Base-by-base conservation (phyloP, 2,888 invertebrate species). In the Empis livida region DNA sequence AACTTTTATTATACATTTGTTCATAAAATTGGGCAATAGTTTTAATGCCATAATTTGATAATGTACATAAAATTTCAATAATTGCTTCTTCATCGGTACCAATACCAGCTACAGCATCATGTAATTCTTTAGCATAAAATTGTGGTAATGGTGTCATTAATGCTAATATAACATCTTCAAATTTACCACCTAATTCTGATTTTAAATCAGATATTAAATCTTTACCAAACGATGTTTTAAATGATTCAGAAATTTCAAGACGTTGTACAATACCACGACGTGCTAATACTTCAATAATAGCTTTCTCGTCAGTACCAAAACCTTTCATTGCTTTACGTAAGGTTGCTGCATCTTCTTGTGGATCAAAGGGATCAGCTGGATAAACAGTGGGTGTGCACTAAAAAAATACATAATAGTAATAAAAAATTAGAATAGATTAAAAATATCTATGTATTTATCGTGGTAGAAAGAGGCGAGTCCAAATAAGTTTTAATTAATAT, bases 321-420 rank as follows among this genome's bases (percentile, higher is more conserved):
- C 91, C 92, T 67, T 92, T 92, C 91, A 93, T 91, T 16, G 92
- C 91, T 67, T 88, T 89, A 56, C 87, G 80, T 45, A 92, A 75
- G 50, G 82, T 79, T 55, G 83, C 83, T 4, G 91, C 90, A 73
- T 92, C 91, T 44, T 82, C 81, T 50, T 81, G 80, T 13, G 90
- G 82, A 65, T 91, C 87, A 70, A 90, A 91, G 38, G 85, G 85
- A 56, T 87, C 84, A 52, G 86, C 86, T 39, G 89, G 87, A 70
- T 82, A 86, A 53, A 91, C 88, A 55, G 90, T 90, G 61, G 89
- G 89, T 54, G 86, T 87, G 68, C 88, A 88, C 89, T 88, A 46
- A 16, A 49, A 48, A 45, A 45, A 40, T 45, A 41, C 52, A 47
- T 41, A 30, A 45, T 35, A n/a, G n/a, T n/a, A n/a, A n/a, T n/a